Evolutionary conservation across 2,888 invertebrate species (phyloP).

Genomic region (Lithophane semibrunnea): DNA sequence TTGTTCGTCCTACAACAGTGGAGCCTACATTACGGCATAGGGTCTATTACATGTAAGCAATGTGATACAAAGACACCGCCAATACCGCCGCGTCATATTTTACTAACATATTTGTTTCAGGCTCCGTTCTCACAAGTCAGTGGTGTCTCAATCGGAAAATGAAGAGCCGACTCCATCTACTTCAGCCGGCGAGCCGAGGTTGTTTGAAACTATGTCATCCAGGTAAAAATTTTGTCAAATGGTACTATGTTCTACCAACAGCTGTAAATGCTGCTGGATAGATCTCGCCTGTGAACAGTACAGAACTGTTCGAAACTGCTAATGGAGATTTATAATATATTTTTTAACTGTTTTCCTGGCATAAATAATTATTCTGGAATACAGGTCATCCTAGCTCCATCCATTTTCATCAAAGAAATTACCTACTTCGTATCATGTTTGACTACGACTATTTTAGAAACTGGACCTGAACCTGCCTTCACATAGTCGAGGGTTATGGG

Average conservation of each 20-base stretch:
- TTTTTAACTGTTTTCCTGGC: background rate
- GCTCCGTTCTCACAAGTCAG: constrained; percentile 87
- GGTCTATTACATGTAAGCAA: no score
- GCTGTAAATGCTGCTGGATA: background rate
- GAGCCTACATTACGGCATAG: no score
- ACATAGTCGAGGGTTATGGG: background rate
- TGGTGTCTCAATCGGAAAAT: constrained; percentile 83
- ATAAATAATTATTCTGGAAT: background rate
- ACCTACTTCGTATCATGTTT: background rate
- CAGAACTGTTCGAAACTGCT: background rate
- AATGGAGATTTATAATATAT: background rate
- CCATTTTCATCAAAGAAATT: background rate
- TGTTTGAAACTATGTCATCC: constrained; percentile 83
- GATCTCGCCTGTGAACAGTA: background rate
- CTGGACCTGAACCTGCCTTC: no score
- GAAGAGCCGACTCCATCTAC: constrained; percentile 85
- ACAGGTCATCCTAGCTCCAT: background rate
- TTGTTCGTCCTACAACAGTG: no score
- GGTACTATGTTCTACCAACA: background rate
- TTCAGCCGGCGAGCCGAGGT: constrained; percentile 79
- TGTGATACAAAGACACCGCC: no score
- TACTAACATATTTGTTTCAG: constrained; percentile 66
- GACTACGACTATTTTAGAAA: background rate
- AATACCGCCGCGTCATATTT: background rate
- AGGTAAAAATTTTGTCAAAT: constrained; percentile 73